A percentile compares a stretch with the other conserved stretches of the same genome.
Conservation (phyloP, 1,140 invertebrate species). For the Hycleus cichorii region DNA sequence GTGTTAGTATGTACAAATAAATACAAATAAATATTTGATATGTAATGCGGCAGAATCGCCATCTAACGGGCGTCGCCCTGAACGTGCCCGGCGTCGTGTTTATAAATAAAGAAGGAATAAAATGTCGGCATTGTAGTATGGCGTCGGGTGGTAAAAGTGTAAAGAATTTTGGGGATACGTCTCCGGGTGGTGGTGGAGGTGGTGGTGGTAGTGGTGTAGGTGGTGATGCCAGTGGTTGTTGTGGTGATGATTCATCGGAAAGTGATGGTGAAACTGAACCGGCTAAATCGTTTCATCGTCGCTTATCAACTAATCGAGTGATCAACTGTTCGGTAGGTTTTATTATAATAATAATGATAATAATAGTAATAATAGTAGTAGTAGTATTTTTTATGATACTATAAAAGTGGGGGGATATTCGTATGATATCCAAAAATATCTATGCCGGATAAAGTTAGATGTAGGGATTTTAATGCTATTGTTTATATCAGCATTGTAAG, state of each 20-base stretch:
- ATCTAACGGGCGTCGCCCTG: background rate
- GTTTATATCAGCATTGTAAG: constrained; percentile 24
- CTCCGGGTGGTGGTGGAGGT: constrained; percentile 24
- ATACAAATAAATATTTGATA: too few species aligned
- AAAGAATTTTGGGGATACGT: constrained; percentile 31
- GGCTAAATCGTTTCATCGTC: constrained; percentile 55
- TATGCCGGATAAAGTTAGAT: constrained; percentile 18
- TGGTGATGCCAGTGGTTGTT: too few species aligned
- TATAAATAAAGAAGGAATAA: constrained; percentile 24
- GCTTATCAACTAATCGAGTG: constrained; percentile 58
- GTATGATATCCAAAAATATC: background rate
- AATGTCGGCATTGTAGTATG: constrained; percentile 26
- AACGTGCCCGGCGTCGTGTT: constrained; percentile 10
- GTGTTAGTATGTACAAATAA: too few species aligned
- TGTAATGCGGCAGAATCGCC: background rate
- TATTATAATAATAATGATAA: constrained; percentile 12
- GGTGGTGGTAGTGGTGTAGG: too few species aligned
- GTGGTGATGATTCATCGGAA: constrained; percentile 52
- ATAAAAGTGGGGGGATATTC: too few species aligned
- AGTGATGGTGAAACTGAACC: constrained; percentile 61
- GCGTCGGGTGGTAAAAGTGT: constrained; percentile 30
- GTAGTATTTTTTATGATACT: too few species aligned
- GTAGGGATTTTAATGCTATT: constrained; percentile 20
- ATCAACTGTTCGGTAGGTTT: constrained; percentile 54
- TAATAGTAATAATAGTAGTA: background rate